Evolutionary conservation across 1,140 invertebrate genomes (phyloP).

Genomic region (Diorhabda elongata): DNA sequence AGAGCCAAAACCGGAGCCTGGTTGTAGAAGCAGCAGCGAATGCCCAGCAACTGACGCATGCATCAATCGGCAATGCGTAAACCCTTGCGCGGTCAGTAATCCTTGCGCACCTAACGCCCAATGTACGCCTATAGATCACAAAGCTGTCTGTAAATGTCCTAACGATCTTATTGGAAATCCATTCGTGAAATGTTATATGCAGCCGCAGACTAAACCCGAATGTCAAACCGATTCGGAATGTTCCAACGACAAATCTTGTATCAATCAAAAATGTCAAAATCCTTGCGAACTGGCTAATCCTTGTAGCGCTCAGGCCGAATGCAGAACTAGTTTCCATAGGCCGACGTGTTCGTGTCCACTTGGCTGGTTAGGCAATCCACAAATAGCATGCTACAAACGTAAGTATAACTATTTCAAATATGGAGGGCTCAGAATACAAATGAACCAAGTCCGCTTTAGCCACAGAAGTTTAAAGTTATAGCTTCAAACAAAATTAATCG

Average conservation of each 20-base stretch:
- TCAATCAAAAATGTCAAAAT: constrained; percentile 71
- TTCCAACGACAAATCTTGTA: constrained; percentile 69
- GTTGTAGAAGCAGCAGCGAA: constrained; percentile 67
- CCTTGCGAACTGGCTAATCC: constrained; percentile 71
- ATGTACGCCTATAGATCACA: constrained; percentile 71
- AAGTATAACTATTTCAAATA: constrained; percentile 47
- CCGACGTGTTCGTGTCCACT: constrained; percentile 77
- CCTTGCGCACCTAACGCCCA: constrained; percentile 76
- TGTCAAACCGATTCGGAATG: constrained; percentile 72
- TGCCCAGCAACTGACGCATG: constrained; percentile 72
- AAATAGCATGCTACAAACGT: constrained; percentile 82
- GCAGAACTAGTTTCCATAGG: constrained; percentile 66
- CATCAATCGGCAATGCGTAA: constrained; percentile 66
- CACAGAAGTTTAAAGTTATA: too few relatives aligned
- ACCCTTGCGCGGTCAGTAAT: constrained; percentile 69
- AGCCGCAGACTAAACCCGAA: constrained; percentile 51
- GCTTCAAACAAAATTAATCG: too few relatives aligned
- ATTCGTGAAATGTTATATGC: constrained; percentile 63
- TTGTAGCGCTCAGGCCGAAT: constrained; percentile 76
- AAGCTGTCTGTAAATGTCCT: constrained; percentile 73
- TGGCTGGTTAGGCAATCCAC: constrained; percentile 82
- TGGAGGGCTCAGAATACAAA: not conserved
- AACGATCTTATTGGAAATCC: constrained; percentile 73
- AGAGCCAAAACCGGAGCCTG: constrained; percentile 49
- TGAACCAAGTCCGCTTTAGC: not conserved